Evolutionary conservation across 2,113 vertebrate genomes (phyloP).

Genomic region (Gallinago media): DNA sequence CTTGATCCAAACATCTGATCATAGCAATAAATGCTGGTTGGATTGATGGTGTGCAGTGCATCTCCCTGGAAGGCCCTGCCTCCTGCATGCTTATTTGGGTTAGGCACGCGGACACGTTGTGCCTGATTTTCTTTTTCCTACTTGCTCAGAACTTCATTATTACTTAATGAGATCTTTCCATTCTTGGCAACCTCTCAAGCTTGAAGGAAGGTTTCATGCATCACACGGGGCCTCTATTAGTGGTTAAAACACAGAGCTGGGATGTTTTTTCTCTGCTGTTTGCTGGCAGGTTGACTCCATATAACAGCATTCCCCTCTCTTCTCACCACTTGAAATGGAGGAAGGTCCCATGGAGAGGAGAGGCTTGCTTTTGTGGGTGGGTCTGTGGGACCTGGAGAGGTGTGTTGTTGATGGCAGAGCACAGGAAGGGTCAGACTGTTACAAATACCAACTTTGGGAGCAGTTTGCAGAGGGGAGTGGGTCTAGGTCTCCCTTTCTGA

Average conservation of each 20-base stretch:
- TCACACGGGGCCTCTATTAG: neutral
- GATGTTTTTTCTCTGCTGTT: neutral
- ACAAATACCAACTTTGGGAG: neutral
- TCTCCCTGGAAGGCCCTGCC: neutral
- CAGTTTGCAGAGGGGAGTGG: neutral
- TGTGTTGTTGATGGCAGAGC: neutral
- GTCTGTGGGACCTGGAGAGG: neutral
- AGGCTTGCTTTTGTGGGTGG: accelerated
- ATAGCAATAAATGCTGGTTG: neutral
- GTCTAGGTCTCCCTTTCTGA: neutral
- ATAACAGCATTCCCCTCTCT: neutral
- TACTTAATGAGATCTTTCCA: slow-evolving; percentile 23
- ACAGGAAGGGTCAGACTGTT: no score
- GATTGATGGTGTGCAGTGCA: accelerated
- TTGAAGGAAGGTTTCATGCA: neutral
- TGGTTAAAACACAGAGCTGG: neutral
- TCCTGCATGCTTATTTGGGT: neutral
- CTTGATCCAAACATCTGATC: neutral
- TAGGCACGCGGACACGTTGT: neutral
- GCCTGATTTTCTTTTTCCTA: neutral
- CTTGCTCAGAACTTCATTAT: neutral
- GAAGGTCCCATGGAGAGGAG: neutral
- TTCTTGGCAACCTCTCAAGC: neutral
- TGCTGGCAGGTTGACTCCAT: neutral
- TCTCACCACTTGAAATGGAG: accelerated